Conservation (phyloP, 2,113 vertebrate species). For the Deroptyus accipitrinus region DNA sequence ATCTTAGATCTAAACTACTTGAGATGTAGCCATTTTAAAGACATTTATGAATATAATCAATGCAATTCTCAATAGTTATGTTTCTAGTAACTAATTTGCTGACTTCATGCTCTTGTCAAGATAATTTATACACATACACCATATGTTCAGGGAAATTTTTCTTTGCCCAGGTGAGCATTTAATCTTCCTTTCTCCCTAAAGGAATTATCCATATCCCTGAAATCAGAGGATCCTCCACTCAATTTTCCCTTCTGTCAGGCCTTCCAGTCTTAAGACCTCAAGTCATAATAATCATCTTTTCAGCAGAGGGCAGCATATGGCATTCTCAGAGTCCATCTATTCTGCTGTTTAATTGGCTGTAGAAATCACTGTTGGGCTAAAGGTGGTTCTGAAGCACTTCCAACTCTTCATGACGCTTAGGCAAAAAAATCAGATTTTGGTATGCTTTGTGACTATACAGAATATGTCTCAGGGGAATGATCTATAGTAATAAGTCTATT, state of each 20-base stretch:
- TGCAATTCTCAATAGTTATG: conserved; percentile 32
- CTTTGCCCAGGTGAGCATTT: conserved; percentile 48
- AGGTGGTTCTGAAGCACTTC: conserved; percentile 2
- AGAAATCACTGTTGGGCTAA: conserved; percentile 28
- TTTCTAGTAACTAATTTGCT: conserved; percentile 63
- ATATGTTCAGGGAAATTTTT: conserved; percentile 41
- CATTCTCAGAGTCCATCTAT: conserved; percentile 46
- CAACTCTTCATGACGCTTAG: background rate
- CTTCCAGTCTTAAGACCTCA: conserved; percentile 16
- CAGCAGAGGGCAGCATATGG: conserved; percentile 54
- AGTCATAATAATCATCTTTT: conserved; percentile 44
- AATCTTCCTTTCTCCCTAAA: conserved; percentile 40
- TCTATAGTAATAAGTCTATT: background rate
- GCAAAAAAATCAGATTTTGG: conserved; percentile 1
- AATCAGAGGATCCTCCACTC: background rate
- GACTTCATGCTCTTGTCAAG: conserved; percentile 46
- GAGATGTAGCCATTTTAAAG: conserved; percentile 29
- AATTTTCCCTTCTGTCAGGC: conserved; percentile 24
- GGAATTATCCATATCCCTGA: conserved; percentile 36
- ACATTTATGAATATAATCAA: conserved; percentile 45
- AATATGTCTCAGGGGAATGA: conserved; percentile 8
- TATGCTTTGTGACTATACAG: background rate
- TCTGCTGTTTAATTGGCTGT: conserved; percentile 32
- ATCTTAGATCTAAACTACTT: background rate
- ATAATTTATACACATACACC: conserved; percentile 44